Percentiles rank a stretch among this genome's conserved stretches.
These are phyloP conservation scores for Pelobates cultripes DNA, from an alignment of 2,797 vertebrate species.

Conservation along the genomic window DNA sequence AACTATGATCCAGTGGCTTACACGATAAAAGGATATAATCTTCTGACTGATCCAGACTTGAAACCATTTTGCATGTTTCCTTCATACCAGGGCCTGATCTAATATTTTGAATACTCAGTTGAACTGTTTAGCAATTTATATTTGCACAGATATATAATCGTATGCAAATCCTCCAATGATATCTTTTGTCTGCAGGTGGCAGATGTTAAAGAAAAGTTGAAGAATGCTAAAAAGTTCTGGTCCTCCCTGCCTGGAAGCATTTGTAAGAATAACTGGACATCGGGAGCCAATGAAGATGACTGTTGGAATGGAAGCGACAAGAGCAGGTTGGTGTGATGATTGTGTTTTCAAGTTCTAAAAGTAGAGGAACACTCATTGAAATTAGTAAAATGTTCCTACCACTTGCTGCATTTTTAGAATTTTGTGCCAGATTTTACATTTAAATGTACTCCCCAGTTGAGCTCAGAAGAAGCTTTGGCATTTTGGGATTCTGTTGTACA, in stretches of 20 bases:
- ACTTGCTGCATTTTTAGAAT: too few relatives aligned
- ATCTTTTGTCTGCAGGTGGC: slow-evolving; percentile 73
- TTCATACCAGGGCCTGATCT: neutral
- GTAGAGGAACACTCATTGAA: too few relatives aligned
- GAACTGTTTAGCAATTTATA: too few relatives aligned
- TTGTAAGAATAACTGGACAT: slow-evolving; percentile 85
- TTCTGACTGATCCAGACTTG: slow-evolving; percentile 13
- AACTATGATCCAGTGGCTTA: slow-evolving; percentile 8
- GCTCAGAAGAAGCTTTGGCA: too few relatives aligned
- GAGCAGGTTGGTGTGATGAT: slow-evolving; percentile 81
- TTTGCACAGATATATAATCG: too few relatives aligned
- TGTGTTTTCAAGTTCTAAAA: too few relatives aligned
- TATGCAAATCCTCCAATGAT: neutral
- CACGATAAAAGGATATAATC: slow-evolving; percentile 53
- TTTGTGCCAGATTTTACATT: too few relatives aligned
- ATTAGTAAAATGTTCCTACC: too few relatives aligned
- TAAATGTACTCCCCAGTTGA: too few relatives aligned
- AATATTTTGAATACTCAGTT: too few relatives aligned
- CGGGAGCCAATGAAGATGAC: slow-evolving; percentile 76
- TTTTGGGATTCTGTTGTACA: too few relatives aligned
- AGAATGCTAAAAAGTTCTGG: slow-evolving; percentile 97
- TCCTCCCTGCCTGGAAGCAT: slow-evolving; percentile 90
- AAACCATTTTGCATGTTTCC: slow-evolving; percentile 25
- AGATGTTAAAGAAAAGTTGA: slow-evolving; percentile 95
- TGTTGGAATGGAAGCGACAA: slow-evolving; percentile 96